Base-by-base conservation (phyloP, 2,888 invertebrate genomes). In the Crematogaster levior region DNA sequence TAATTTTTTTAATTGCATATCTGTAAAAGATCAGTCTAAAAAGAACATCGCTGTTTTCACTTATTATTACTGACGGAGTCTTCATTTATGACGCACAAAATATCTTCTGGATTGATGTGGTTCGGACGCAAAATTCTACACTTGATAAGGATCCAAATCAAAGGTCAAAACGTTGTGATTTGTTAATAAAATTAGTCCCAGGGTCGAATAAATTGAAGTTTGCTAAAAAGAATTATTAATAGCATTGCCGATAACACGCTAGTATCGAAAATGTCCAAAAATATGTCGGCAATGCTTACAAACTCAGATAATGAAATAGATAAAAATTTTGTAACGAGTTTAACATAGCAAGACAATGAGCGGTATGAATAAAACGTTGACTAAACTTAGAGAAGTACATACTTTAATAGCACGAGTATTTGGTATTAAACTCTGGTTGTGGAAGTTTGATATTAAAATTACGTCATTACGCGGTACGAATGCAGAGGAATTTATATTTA, bases 401-500 rank as follows among this genome's bases (percentile, higher is more conserved):
- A 40, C 37, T 75, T 51, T 15, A 15, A 61, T 7, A 18, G 51
- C 51, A n/a, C n/a, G 37, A 21, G 27, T 27, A 51, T 65, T 75
- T 75, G 40, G 9, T 75, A 75, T 75, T 65, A 75, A 75, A 75
- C 21, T 65, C 40, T 24, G 27, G 15, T 24, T 53, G 48, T 24
- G 27, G 27, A 65, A 63, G 37, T 65, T 75, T 53, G 37, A 53
- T 75, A 65, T 53, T 65, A 53, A 65, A 65, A 46, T 65, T 75
- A 53, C 27, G 48, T 37, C 65, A 75, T 65, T 21, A 53, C 15
- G 21, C 9, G 48, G 30, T 12, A 40, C 34, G 27, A 30, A 40
- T 61, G 30, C 15, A 6, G 30, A 61, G 34, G 51, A 70, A 51
- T 61, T 56, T 40, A 61, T 74, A 73, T 21, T 60, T 43, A 46